Base-by-base conservation (phyloP, 1,140 invertebrate genomes). In the Halyomorpha halys region DNA sequence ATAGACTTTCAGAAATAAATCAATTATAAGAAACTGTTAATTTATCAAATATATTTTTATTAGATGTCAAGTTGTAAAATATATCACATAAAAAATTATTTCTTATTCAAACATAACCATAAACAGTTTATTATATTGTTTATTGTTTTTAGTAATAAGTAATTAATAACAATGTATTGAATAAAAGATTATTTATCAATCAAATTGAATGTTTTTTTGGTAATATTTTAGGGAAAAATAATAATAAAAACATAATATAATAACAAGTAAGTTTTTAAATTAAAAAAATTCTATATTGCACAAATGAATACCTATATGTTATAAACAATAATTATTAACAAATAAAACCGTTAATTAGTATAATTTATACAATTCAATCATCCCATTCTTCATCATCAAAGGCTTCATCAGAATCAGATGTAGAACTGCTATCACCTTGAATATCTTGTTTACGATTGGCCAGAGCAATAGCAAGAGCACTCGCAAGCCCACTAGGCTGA, bases 401-500 rank as follows among this genome's bases (percentile, higher is more conserved):
- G 9, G 72, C 72, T 5, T 73, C 72, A 11, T 70, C 69, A 1
- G 72, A 72, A 63, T 73, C 63, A 61, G 67, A 44, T 18, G 61
- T 60, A 67, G 79, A 78, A 70, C 79, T 80, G 47, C 77, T 79
- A 51, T 83, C 81, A 45, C 74, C 80, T 74, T 89, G 86, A 69
- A 90, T 86, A 49, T 80, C 85, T 69, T 80, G 76, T 45, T 79
- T 81, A 47, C 87, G 74, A 71, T 87, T 86, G 18, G 84, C 82
- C n/a, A 93, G 75, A 44, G 89, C 89, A 65, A 82, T 78, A 3
- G 86, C 84, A 64, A 92, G 76, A 5, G 88, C 89, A 45, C 82
- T 84, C n/a, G 89, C 89, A 59, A 92, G 77, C 87, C 86, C 65
- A 77, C 74, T 63, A 71, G 72, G 54, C 14, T 18, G 47, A 6